phyloP scores from a whole-genome alignment of 2,113 vertebrate species.

The Cololabis saira region DNA sequence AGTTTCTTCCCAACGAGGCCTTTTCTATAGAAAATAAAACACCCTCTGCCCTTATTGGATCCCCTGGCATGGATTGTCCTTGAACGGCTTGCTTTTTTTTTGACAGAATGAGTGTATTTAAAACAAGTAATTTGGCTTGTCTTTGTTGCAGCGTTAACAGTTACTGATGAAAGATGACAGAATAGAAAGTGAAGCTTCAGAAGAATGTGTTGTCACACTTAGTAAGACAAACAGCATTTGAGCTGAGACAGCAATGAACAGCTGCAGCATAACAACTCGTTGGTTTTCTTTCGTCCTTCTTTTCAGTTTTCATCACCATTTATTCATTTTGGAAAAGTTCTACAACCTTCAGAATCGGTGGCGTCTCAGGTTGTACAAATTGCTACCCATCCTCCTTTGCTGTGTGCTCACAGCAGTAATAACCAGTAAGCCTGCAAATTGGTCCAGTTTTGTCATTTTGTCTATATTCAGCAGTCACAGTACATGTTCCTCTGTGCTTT shows the following conservation, averaged over 20 bases:
- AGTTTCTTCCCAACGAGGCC: slow-evolving; percentile 39
- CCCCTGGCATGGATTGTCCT: neutral
- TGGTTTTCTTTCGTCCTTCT: neutral
- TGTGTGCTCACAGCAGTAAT: neutral
- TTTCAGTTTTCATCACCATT: slow-evolving; percentile 24
- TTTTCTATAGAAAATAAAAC: slow-evolving; percentile 47
- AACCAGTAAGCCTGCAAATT: slow-evolving; percentile 22
- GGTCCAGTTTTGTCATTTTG: slow-evolving; percentile 37
- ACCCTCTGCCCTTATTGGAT: slow-evolving; percentile 20
- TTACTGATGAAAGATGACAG: slow-evolving; percentile 28
- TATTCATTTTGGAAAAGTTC: slow-evolving; percentile 31
- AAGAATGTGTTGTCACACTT: slow-evolving; percentile 27
- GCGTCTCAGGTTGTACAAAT: slow-evolving; percentile 20
- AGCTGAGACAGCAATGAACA: slow-evolving; percentile 12
- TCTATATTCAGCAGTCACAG: neutral
- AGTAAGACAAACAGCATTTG: slow-evolving; percentile 14
- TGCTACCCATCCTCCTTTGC: neutral
- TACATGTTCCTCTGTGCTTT: slow-evolving; percentile 22
- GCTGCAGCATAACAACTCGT: neutral
- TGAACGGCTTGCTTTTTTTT: neutral
- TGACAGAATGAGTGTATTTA: slow-evolving; percentile 6
- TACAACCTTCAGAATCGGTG: neutral
- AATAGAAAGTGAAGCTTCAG: neutral
- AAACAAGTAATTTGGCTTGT: neutral
- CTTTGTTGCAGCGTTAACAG: slow-evolving; percentile 7